Percentiles rank a stretch among this genome's conserved stretches.
Conservation (phyloP, 2,888 invertebrate genomes). For the Crioceris asparagi region DNA sequence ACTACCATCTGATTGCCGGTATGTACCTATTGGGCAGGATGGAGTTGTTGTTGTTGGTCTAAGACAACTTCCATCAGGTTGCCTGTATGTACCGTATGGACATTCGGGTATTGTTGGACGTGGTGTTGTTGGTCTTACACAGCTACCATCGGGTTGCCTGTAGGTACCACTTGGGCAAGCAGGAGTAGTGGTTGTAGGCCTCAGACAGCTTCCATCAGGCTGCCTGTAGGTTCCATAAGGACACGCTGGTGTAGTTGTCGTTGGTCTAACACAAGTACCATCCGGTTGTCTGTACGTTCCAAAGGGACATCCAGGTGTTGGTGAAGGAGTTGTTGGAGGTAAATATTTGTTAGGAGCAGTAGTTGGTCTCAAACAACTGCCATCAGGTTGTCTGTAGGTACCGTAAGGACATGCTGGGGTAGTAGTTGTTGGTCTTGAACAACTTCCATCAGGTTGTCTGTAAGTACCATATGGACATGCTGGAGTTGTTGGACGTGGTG, state of each 20-base stretch:
- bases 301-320: conserved; percentile 11
- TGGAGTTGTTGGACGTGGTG: conserved; percentile 9
- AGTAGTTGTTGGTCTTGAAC: conserved; percentile 10
- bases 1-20: conserved; percentile 9
- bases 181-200: conserved; percentile 9
- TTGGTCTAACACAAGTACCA: conserved; percentile 9
- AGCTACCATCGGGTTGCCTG: conserved; percentile 8
- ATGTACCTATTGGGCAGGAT: conserved; percentile 16
- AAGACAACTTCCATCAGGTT: conserved; percentile 11
- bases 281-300: conserved; percentile 9
- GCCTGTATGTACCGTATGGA: conserved; percentile 10
- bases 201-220: conserved; percentile 10
- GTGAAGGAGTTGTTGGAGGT: conserved; percentile 7
- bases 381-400: conserved; percentile 7
- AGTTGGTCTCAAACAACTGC: conserved; percentile 8
- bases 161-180: conserved; percentile 13
- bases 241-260: conserved; percentile 7
- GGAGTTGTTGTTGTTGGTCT: conserved; percentile 6
- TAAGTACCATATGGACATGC: conserved; percentile 17
- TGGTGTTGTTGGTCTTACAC: conserved; percentile 8
- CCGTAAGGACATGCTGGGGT: conserved; percentile 10
- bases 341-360: conserved; percentile 12
- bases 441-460: conserved; percentile 10
- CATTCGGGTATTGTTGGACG: conserved; percentile 8
- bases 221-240: conserved; percentile 9